Conservation (phyloP, 2,888 invertebrate species). For the Melinaea marsaeus region DNA sequence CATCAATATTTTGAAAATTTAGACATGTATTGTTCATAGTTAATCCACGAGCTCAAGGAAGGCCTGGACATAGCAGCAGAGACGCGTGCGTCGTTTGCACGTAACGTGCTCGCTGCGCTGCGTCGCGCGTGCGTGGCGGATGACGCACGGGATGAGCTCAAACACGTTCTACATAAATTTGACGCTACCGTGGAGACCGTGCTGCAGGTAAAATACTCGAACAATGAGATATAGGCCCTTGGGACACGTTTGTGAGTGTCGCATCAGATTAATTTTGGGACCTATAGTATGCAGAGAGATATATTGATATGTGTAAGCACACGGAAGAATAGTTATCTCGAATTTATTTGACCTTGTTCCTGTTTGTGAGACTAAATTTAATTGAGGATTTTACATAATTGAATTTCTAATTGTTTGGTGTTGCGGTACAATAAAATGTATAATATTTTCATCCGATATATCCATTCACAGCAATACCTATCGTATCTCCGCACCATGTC, state of each 20-base stretch:
- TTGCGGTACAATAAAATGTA: background rate
- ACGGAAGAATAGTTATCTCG: no score
- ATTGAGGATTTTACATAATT: no score
- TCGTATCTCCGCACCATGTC: constrained; percentile 92
- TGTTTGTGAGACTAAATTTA: no score
- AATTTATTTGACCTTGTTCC: no score
- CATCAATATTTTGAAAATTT: no score
- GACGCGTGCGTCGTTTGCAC: constrained; percentile 86
- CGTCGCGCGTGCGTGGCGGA: constrained; percentile 47
- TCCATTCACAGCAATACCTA: constrained; percentile 82
- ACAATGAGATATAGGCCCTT: background rate
- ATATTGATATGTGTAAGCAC: no score
- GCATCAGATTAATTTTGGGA: no score
- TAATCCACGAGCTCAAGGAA: constrained; percentile 94
- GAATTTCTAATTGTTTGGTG: no score
- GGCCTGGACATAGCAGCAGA: constrained; percentile 90
- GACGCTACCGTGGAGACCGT: constrained; percentile 86
- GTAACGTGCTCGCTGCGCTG: constrained; percentile 80
- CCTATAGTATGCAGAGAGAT: no score
- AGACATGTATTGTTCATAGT: constrained; percentile 49
- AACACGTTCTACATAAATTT: constrained; percentile 82
- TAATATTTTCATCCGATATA: background rate
- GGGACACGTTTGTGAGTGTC: background rate
- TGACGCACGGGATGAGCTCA: constrained; percentile 64
- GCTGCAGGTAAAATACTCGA: constrained; percentile 51